Conservation (phyloP, 2,113 vertebrate genomes). For the Etia nguti region DNA sequence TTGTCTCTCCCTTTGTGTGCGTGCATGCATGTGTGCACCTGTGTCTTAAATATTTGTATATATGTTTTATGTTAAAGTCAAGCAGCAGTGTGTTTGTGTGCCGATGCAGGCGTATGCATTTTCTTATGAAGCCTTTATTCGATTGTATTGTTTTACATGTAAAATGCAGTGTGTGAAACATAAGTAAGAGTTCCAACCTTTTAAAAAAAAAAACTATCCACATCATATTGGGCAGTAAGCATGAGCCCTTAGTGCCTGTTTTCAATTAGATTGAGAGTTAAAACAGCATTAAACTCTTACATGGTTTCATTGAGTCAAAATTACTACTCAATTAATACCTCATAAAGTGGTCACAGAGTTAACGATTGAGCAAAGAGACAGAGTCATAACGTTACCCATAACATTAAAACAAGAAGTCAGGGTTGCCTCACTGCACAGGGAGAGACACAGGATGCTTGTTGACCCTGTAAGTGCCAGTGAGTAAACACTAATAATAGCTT, state of each 20-base stretch:
- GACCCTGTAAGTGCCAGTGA: constrained; percentile 62
- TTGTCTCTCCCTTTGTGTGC: constrained; percentile 1
- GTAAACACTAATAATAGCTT: constrained; percentile 73
- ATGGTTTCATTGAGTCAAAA: constrained; percentile 71
- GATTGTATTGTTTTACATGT: neutral
- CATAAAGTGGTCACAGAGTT: constrained; percentile 72
- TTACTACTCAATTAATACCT: constrained; percentile 76
- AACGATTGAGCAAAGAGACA: constrained; percentile 68
- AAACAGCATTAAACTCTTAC: constrained; percentile 64
- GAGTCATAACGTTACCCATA: constrained; percentile 66
- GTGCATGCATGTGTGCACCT: neutral
- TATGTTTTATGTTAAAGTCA: neutral
- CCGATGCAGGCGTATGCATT: neutral
- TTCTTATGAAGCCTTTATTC: neutral
- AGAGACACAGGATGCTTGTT: constrained; percentile 43
- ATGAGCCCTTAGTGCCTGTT: constrained; percentile 50
- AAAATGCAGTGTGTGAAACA: neutral
- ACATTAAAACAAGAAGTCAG: constrained; percentile 62
- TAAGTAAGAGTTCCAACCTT: neutral
- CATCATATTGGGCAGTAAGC: constrained; percentile 9
- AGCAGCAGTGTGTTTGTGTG: neutral
- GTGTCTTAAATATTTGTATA: constrained; percentile 3
- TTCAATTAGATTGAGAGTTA: constrained; percentile 69
- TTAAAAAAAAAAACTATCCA: neutral
- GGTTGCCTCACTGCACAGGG: constrained; percentile 57